Evolutionary conservation across 2,113 vertebrate species (phyloP), one percentile per base, ranked within the genome.

Genomic region (Tyto alba): DNA sequence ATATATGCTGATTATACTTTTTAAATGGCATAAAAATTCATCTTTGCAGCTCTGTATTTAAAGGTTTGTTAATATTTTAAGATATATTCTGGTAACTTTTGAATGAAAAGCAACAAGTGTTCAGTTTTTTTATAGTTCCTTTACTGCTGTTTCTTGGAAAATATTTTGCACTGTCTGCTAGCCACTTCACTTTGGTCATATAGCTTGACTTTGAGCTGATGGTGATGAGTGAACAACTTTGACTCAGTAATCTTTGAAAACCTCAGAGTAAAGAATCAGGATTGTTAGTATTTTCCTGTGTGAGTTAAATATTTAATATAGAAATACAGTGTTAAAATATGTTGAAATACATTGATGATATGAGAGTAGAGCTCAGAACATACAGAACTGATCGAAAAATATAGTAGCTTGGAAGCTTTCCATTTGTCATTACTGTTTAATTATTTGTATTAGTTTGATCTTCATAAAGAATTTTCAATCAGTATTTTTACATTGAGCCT

Each of bases 71-170:
- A 74, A 27, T 85, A 53, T 72, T 93, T 94, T 68, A 14, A 88
- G 14, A 59, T 47, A 53, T 30, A n/a, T 45, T 93, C 34, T 9
- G 11, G 36, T 78, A 53, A 60, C 76, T 55, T 72, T 22, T 38
- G 45, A 43, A 57, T 56, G 26, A 60, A 86, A 90, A 94, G 73
- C 60, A 91, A 97, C 95, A 92, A 97, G 94, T 97, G 94, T 82
- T 89, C 53, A 57, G 34, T 59, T 67, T 76, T 72, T 91, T 53
- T 73, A 3, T 71, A 84, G 36, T 75, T 90, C 86, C 64, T 86
- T 86, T n/a, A 32, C 34, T 81, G 22, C 6, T 4, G 2, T 68
- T 72, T 85, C 43, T 84, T 43, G 38, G 29, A 56, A 80, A 88
- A 88, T 32, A 38, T 34, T 92, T 89, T 90, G 36, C 30, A 13